Evolutionary conservation across 1,140 invertebrate species (phyloP), one percentile per base, ranked within the genome.

Genomic region (Episyrphus balteatus): DNA sequence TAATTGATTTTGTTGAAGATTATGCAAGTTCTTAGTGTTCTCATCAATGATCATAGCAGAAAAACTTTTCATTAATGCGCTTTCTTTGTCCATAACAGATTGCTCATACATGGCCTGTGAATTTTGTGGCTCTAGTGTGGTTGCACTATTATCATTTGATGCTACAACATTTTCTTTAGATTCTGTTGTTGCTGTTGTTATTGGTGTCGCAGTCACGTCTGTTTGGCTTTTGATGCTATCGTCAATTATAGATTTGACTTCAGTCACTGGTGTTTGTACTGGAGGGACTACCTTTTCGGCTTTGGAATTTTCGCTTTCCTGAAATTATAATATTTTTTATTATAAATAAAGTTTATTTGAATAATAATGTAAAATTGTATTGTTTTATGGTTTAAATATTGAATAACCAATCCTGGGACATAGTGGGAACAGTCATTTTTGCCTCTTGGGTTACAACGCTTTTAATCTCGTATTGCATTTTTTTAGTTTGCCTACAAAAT

Each of bases 81-180:
- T 64, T 54, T 68, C 65, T 50, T 66, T 68, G 45, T 68, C 65
- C 40, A 64, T 58, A 51, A 68, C 65, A 48, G 62, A 58, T 50
- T 68, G 58, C 50, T 68, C 66, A 51, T 68, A 68, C 47, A 55
- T 60, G 11, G 58, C 59, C 49, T 66, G 64, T 37, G 53, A 53
- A 46, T 59, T 63, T n/a, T 57, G 54, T 12, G 59, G 51, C 40
- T 64, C 42, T 44, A 17, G 11, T 36, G 26, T 19, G 37, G 41
- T n/a, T n/a, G n/a, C 17, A 37, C n/a, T 53, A 49, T 15, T 61
- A 57, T 44, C 59, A 58, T 31, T 49, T 62, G 55, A 49, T 56
- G 50, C 59, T 32, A 33, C 41, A 55, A 31, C 39, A 26, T 26
- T 26, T 26, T 26, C 21, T 26, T 40, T 13, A 37, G 37, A 12